phyloP scores from a whole-genome alignment of 92 coral and sea anemone genomes.

The Heliopora coerulea region DNA sequence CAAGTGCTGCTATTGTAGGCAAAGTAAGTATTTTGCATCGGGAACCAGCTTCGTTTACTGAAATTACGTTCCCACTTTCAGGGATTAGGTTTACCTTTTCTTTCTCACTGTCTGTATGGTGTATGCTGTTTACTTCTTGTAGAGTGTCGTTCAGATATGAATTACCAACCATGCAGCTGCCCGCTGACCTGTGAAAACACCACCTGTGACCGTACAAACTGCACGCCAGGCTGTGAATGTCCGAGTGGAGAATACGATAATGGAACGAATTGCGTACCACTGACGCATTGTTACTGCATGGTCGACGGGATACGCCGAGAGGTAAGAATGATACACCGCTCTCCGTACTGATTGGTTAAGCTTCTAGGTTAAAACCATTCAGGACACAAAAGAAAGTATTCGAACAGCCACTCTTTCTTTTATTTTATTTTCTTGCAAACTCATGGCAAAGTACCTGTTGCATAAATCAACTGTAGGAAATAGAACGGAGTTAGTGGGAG shows the following conservation, averaged over 20 bases:
- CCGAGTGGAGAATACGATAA: conserved; percentile 57
- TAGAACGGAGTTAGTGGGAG: too few species aligned
- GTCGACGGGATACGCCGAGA: conserved; percentile 38
- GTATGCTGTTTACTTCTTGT: conserved; percentile 4
- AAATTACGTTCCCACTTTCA: not conserved
- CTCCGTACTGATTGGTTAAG: too few species aligned
- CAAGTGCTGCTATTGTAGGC: conserved; percentile 67
- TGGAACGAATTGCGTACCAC: conserved; percentile 59
- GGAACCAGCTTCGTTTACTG: not conserved
- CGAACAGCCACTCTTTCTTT: too few species aligned
- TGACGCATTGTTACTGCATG: conserved; percentile 50
- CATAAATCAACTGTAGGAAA: too few species aligned
- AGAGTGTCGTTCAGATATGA: conserved; percentile 64
- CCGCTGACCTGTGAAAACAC: conserved; percentile 55
- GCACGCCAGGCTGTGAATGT: conserved; percentile 70
- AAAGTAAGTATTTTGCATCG: conserved; percentile 81
- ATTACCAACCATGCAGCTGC: conserved; percentile 58
- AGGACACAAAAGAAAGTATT: too few species aligned
- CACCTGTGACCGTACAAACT: conserved; percentile 40
- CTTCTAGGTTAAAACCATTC: too few species aligned
- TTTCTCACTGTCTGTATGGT: too few species aligned
- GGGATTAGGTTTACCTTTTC: not conserved
- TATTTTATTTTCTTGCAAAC: too few species aligned
- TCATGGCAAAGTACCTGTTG: too few species aligned
- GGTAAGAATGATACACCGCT: conserved; percentile 47